A percentile compares a stretch with the other conserved stretches of the same genome.
Evolutionary conservation across 2,888 invertebrate genomes (phyloP).

Genomic region (Alitta virens): DNA sequence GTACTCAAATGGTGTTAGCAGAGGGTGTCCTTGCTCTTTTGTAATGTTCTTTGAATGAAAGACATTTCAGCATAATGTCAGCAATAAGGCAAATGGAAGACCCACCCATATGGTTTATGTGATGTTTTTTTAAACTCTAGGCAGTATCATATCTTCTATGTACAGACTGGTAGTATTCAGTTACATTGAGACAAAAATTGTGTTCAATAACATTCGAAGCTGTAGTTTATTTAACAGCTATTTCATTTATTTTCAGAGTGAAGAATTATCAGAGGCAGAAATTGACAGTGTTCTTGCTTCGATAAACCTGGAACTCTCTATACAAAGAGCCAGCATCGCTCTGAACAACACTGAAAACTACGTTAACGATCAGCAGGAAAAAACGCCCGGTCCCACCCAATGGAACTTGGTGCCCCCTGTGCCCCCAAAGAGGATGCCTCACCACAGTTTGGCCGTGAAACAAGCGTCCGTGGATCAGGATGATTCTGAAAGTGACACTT

Average conservation of each 20-base stretch:
- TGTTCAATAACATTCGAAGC: not conserved
- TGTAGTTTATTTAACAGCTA: not conserved
- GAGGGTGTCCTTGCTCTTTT: too few species aligned
- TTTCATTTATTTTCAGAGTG: conserved; percentile 9
- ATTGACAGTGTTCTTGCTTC: conserved; percentile 20
- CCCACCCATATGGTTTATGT: too few species aligned
- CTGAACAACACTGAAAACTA: conserved; percentile 9
- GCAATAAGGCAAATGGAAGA: too few species aligned
- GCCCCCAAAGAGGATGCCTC: not conserved
- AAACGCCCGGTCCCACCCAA: not conserved
- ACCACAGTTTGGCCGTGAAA: not conserved
- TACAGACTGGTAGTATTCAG: too few species aligned
- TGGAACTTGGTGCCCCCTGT: not conserved
- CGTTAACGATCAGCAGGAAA: not conserved
- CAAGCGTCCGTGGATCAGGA: not conserved
- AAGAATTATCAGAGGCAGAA: conserved; percentile 22
- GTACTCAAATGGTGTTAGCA: too few species aligned
- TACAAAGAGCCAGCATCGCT: conserved; percentile 22
- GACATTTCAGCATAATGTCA: too few species aligned
- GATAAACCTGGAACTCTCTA: conserved; percentile 26
- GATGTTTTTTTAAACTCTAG: too few species aligned
- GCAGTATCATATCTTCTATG: too few species aligned
- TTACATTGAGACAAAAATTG: too few species aligned
- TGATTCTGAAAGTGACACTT: not conserved
- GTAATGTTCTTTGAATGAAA: too few species aligned